A percentile compares a stretch with the other conserved stretches of the same genome.
These are phyloP conservation scores for Lepisosteus oculatus DNA, from an alignment of 2,113 vertebrate species.

Conservation along the genomic window DNA sequence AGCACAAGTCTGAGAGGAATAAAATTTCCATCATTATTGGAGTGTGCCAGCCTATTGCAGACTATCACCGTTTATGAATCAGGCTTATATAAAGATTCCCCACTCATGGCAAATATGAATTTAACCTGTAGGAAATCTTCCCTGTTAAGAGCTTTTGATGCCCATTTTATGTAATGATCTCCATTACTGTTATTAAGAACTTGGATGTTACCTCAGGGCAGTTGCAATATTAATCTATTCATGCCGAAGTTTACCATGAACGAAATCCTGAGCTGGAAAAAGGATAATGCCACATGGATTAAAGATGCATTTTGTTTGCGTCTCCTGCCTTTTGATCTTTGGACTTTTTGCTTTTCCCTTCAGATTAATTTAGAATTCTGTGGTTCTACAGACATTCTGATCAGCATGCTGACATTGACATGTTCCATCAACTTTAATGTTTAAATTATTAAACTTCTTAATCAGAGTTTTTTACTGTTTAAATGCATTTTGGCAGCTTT, in stretches of 20 bases:
- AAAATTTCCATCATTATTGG: no score
- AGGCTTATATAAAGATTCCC: slow-evolving; percentile 24
- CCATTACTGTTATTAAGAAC: slow-evolving; percentile 39
- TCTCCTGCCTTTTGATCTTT: slow-evolving; percentile 41
- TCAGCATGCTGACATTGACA: slow-evolving; percentile 48
- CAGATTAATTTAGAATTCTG: slow-evolving; percentile 48
- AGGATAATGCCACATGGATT: slow-evolving; percentile 31
- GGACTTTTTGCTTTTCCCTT: slow-evolving; percentile 16
- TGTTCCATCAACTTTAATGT: slow-evolving; percentile 33
- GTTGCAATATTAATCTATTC: slow-evolving; percentile 44
- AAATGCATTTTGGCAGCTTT: neutral
- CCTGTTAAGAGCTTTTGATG: slow-evolving; percentile 33
- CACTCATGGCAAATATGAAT: slow-evolving; percentile 31
- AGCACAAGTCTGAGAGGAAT: no score
- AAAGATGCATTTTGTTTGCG: slow-evolving; percentile 50
- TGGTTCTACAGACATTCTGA: slow-evolving; percentile 28
- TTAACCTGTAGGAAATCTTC: slow-evolving; percentile 46
- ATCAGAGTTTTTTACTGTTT: slow-evolving; percentile 56
- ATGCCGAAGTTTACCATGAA: slow-evolving; percentile 26
- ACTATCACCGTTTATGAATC: neutral
- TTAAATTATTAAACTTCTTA: slow-evolving; percentile 57
- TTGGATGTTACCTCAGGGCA: slow-evolving; percentile 38
- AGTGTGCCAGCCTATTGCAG: no score
- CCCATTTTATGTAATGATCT: slow-evolving; percentile 39
- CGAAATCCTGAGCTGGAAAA: slow-evolving; percentile 32